phyloP scores from a whole-genome alignment of 2,888 invertebrate species.

The Pterobdella sp. region DNA sequence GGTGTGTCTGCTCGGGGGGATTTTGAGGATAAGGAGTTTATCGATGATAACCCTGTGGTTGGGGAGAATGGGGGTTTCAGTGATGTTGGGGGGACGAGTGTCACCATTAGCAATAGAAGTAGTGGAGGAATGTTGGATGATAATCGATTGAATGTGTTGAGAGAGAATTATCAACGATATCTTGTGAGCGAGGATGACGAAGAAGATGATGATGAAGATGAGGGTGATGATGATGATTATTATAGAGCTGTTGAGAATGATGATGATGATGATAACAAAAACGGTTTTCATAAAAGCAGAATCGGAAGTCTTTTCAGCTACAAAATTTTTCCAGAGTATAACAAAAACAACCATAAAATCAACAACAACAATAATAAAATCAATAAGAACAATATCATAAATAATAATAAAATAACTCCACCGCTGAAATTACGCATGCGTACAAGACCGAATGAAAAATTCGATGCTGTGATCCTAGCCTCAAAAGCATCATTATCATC shows the following conservation, averaged over 20 bases:
- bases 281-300: neutral
- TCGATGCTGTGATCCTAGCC: constrained; percentile 8
- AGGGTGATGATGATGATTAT: constrained; percentile 13
- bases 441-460: neutral
- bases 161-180: too few species aligned
- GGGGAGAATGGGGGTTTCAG: too few species aligned
- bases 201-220: constrained; percentile 1
- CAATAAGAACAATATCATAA: neutral
- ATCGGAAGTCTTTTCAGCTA: neutral
- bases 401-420: neutral
- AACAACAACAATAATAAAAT: neutral
- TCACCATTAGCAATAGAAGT: too few species aligned
- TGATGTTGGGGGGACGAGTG: too few species aligned
- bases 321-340: neutral
- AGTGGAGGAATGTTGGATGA: neutral
- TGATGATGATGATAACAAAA: constrained; percentile 2
- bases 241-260: neutral
- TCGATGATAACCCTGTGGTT: too few species aligned
- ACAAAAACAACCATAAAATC: neutral
- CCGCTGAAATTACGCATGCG: neutral
- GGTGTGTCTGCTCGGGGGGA: neutral
- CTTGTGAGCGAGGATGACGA: constrained; percentile 14
- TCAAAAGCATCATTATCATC: neutral
- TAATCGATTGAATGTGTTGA: neutral
- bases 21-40: neutral